Base-by-base conservation (phyloP, 2,888 invertebrate species). In the Crossocerus cetratus region DNA sequence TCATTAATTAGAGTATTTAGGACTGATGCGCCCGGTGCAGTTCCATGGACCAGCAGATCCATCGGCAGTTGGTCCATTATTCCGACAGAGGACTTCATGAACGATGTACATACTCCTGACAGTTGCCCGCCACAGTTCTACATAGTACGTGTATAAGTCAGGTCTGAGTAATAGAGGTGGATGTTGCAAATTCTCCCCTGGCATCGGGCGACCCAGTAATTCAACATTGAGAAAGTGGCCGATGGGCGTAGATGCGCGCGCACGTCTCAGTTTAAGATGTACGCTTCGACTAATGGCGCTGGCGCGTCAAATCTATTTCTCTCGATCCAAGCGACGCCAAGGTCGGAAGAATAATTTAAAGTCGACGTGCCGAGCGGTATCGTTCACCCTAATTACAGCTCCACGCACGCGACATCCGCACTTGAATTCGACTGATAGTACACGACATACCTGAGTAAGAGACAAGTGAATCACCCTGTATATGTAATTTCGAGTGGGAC, bases 21-120 rank as follows among this genome's bases (percentile, higher is more conserved):
- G 68, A 65, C 55, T 63, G 58, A 54, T 55, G 64, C 43, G 16
- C 23, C 42, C 61, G 67, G 56, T 55, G 70, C 42, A 49, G 43
- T 64, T 56, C 73, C 44, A 69, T 69, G 72, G 74, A 73, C 23
- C 54, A 8, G 22, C 45, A 59, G 23, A 58, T 58, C 76, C 55
- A 72, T 72, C 55, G 63, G 59, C 55, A 72, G 57, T 54, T 3
- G 32, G 67, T 49, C 78, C 57, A 74, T 78, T 80, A 72, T 72
- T 65, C 69, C 21, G 42, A 44, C 43, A 21, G 14, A 16, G 18
- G 32, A 5, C 32, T 32, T 32, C 32, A 32, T 32, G 32, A 32
- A 32, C 32, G 32, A 32, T 32, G 32, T 32, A 32, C 8, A 32
- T 32, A 32, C 32, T 32, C 32, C 11, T 32, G 32, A 32, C 32